A percentile compares a stretch with the other conserved stretches of the same genome.
Conservation (phyloP, 2,888 invertebrate genomes). For the Agrochola litura region DNA sequence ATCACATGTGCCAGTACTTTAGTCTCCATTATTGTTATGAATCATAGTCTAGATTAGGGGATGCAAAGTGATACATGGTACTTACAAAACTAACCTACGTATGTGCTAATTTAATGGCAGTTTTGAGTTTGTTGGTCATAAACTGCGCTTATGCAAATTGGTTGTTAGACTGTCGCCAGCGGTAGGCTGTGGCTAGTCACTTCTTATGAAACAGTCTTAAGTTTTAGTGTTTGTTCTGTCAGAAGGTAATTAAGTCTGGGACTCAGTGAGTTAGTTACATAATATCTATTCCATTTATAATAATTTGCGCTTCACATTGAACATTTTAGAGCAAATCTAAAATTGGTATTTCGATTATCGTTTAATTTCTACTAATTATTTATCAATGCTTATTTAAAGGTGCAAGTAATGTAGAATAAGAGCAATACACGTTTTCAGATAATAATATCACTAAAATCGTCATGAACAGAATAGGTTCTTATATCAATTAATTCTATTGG, state of each 20-base stretch:
- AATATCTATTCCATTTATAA: constrained; percentile 1
- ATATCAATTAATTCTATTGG: constrained; percentile 2
- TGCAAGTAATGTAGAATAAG: background rate
- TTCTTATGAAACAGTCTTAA: constrained; percentile 25
- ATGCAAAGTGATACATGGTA: constrained; percentile 41
- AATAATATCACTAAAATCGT: background rate
- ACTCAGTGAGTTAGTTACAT: constrained; percentile 13
- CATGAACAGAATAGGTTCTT: background rate
- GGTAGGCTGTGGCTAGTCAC: constrained; percentile 21
- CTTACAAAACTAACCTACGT: constrained; percentile 45
- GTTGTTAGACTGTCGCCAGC: constrained; percentile 7
- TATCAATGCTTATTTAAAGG: background rate
- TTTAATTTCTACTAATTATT: background rate
- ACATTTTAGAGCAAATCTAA: background rate
- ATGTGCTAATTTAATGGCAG: constrained; percentile 44
- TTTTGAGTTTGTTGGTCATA: constrained; percentile 45
- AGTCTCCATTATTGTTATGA: constrained; percentile 53
- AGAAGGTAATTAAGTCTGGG: constrained; percentile 20
- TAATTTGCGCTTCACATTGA: constrained; percentile 17
- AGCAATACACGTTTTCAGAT: background rate
- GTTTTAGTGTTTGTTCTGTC: constrained; percentile 24
- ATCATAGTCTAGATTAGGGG: constrained; percentile 51
- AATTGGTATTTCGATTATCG: background rate
- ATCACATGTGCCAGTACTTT: constrained; percentile 50
- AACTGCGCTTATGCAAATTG: constrained; percentile 42